These are phyloP conservation scores for Thumatha senex DNA, from an alignment of 2,888 invertebrate genomes.

Conservation along the genomic window DNA sequence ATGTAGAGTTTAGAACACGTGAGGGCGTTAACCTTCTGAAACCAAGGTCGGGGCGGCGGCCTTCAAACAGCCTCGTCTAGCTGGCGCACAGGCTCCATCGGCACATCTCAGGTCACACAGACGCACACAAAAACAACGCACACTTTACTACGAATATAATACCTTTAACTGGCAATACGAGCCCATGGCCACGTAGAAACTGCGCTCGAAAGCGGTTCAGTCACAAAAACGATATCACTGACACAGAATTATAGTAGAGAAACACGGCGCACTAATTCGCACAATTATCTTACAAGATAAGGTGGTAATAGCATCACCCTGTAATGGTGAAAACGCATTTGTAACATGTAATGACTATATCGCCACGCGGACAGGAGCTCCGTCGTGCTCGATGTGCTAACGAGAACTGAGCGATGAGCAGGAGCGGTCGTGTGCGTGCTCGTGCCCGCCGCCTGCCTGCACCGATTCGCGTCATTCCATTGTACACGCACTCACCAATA, in stretches of 20 bases:
- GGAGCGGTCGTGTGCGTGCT: constrained; percentile 38
- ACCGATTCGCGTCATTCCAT: constrained; percentile 77
- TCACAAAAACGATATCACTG: constrained; percentile 57
- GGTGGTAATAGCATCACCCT: constrained; percentile 60
- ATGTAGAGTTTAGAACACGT: constrained; percentile 65
- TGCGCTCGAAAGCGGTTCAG: constrained; percentile 61
- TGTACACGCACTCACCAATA: constrained; percentile 74
- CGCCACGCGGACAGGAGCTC: constrained; percentile 73
- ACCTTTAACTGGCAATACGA: constrained; percentile 73
- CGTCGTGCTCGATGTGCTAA: constrained; percentile 64
- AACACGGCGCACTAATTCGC: constrained; percentile 65
- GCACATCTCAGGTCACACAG: constrained; percentile 56
- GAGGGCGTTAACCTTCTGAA: constrained; percentile 79
- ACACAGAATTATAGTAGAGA: constrained; percentile 45
- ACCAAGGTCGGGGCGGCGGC: constrained; percentile 81
- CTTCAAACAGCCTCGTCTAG: constrained; percentile 80
- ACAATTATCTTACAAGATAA: constrained; percentile 74
- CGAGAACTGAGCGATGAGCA: constrained; percentile 50
- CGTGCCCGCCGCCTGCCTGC: constrained; percentile 61
- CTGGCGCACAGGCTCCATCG: constrained; percentile 61
- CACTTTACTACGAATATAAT: constrained; percentile 58
- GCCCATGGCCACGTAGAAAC: constrained; percentile 76
- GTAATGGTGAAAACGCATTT: constrained; percentile 45
- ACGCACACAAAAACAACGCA: constrained; percentile 58
- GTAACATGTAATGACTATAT: constrained; percentile 44